Evolutionary conservation across 2,888 invertebrate genomes (phyloP).

Genomic region (Tetramorium bicarinatum): DNA sequence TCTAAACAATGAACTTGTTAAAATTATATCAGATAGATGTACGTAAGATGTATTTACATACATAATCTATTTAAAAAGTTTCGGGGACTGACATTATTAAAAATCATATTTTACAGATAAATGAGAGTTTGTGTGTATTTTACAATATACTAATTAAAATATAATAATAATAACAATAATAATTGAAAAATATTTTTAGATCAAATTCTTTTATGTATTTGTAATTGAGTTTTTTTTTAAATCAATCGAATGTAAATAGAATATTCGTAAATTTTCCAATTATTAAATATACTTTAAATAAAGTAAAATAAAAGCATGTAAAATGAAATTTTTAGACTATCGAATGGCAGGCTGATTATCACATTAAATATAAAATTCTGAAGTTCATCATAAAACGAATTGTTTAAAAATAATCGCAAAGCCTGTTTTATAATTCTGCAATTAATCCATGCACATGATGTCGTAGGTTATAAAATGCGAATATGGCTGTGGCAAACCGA

Average conservation of each 20-base stretch:
- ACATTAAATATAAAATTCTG: not conserved
- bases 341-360: too few relatives aligned
- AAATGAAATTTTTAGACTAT: not conserved
- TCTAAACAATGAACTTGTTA: too few relatives aligned
- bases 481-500: slow-evolving; percentile 33
- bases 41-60: too few relatives aligned
- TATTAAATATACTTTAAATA: not conserved
- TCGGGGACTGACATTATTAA: too few relatives aligned
- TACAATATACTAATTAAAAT: too few relatives aligned
- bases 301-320: too few relatives aligned
- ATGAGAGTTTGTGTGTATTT: too few relatives aligned
- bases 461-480: slow-evolving; percentile 25
- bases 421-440: not conserved
- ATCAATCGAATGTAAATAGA: not conserved
- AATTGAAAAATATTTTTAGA: not conserved
- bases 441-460: slow-evolving; percentile 3
- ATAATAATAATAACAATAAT: too few relatives aligned
- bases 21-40: too few relatives aligned
- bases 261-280: not conserved
- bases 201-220: too few relatives aligned
- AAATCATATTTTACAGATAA: too few relatives aligned
- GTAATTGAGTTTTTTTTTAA: not conserved
- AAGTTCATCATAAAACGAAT: not conserved
- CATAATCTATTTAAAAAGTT: too few relatives aligned
- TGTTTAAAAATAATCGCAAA: not conserved